Conservation (phyloP, 2,888 invertebrate genomes). For the Dryococelus australis region DNA sequence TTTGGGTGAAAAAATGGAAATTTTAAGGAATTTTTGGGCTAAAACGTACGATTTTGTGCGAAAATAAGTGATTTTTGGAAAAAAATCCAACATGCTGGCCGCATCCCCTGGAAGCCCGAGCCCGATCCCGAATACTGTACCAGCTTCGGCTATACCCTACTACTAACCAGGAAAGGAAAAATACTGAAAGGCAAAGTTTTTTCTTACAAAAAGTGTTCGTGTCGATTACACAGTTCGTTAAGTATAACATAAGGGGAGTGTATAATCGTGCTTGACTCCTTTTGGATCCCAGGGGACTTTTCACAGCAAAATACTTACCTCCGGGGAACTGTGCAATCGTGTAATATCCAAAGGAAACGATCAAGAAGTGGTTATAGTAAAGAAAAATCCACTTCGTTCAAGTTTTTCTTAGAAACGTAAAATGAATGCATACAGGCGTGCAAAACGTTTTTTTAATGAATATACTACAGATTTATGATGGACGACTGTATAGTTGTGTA, state of each 20-base stretch:
- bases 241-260: too few species aligned
- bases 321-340: background rate
- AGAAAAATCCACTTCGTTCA: background rate
- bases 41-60: too few species aligned
- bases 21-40: too few species aligned
- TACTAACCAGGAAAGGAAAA: conserved; percentile 13
- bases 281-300: background rate
- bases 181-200: background rate
- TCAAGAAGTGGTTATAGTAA: background rate
- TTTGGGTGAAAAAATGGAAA: too few species aligned
- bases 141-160: too few species aligned
- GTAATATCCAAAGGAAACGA: background rate
- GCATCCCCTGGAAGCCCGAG: too few species aligned
- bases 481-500: background rate
- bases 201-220: background rate
- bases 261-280: background rate
- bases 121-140: too few species aligned
- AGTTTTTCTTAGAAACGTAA: background rate
- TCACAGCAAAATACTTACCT: background rate
- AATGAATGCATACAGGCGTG: background rate
- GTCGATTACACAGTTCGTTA: too few species aligned
- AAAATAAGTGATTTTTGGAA: too few species aligned
- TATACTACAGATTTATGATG: background rate
- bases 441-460: background rate
- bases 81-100: too few species aligned